Evolutionary conservation across 2,888 invertebrate genomes (phyloP), one percentile per base, ranked within the genome.

Genomic region (Listrodromus nycthemerus): DNA sequence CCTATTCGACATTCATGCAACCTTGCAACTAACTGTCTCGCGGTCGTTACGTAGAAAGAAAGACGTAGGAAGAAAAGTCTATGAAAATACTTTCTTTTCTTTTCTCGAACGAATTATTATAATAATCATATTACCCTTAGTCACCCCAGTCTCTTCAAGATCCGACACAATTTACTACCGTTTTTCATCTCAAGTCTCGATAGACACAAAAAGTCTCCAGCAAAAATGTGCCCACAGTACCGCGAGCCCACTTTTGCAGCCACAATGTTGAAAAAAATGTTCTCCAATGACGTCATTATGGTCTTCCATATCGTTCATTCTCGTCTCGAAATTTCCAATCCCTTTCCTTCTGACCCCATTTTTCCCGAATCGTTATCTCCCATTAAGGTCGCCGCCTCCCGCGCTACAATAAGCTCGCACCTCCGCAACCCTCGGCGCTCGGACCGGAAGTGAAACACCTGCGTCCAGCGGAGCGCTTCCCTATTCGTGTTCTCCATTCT

Each of bases 1-100:
- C 1, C 45, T 30, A 24, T 71, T 76, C 58, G 76, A 58, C 61
- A 77, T 58, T 67, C 67, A 52, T 66, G 45, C 75, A 71, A 50
- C 52, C 55, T 27, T 21, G 21, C 55, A 24, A 33, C 30, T 37
- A 24, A 33, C 30, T 37, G 33, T 52, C 19, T 70, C 52, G 37
- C 16, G 50, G 52, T 70, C 52, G 33, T 70, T 70, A 33, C 27
- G n/a, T n/a, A n/a, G 4, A 52, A 45, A 19, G 50, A 50, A 55
- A 19, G 19, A 0, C 5, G 2, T 1, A 10, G 8, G 10, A 21
- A 52, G 19, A 16, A 19, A 50, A 52, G 21, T 52, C 33, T 33
- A 65, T 13, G 27, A 16, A 10, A 27, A 27, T 8, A 8, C 8
- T 19, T 48, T 27, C 8, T 10, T 48, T 27, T n/a, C n/a, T n/a